phyloP scores from a whole-genome alignment of 1,140 invertebrate genomes.

The Formica exsecta region DNA sequence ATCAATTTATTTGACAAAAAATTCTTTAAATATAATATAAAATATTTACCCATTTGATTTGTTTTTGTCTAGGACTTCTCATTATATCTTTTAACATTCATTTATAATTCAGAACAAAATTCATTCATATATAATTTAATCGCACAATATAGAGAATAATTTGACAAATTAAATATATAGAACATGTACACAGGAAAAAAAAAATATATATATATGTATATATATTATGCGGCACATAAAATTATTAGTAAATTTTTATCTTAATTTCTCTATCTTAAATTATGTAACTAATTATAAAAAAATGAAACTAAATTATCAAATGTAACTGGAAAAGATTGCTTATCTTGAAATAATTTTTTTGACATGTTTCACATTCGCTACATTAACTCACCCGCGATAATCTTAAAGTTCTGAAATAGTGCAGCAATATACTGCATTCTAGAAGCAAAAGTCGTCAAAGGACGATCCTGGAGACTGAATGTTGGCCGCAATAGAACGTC shows the following conservation, averaged over 20 bases:
- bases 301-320: not conserved
- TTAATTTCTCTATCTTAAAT: too few relatives aligned
- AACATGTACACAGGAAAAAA: not conserved
- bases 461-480: not conserved
- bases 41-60: not conserved
- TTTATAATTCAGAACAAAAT: too few relatives aligned
- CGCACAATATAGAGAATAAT: too few relatives aligned
- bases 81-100: not conserved
- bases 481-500: slow-evolving; percentile 39
- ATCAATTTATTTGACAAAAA: not conserved
- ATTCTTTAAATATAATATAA: not conserved
- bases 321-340: not conserved
- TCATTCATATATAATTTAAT: too few relatives aligned
- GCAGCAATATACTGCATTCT: slow-evolving; percentile 4
- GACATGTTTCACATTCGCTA: not conserved
- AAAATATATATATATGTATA: not conserved
- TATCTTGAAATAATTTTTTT: not conserved
- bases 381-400: not conserved
- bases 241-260: too few relatives aligned
- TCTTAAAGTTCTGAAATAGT: not conserved
- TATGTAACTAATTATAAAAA: too few relatives aligned
- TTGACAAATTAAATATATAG: too few relatives aligned
- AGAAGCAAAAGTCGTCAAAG: slow-evolving; percentile 16
- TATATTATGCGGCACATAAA: not conserved
- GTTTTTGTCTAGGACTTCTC: not conserved